Base-by-base conservation (phyloP, 2,797 vertebrate species). In the Myiothlypis chrysogaster region DNA sequence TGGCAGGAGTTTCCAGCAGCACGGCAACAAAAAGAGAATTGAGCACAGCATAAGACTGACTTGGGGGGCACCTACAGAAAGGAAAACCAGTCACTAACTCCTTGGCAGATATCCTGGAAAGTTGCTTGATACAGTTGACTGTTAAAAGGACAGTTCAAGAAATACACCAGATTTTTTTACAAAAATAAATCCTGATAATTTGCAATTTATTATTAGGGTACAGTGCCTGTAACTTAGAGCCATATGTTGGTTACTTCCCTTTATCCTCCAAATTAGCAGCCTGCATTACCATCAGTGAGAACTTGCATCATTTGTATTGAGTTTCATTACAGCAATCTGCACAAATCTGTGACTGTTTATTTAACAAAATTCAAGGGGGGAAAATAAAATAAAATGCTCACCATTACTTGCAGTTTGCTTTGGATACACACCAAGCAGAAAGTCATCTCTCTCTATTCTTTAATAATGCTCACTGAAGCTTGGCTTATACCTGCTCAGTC, bases 1-100 rank as follows among this genome's bases (percentile, higher is more conserved):
- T 3, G 3, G 49, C 55, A 80, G 50, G 46, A 63, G 43, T 7
- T 64, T 6, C 37, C 69, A 89, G 53, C 53, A 89, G 24, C 28
- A 46, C 0, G 0, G 28, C 35, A 69, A 41, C 22, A 34, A 20
- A 39, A 49, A 60, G 46, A 72, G 17, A 72, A 35, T 23, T 2
- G 24, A 19, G 27, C 12, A 6, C 10, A 17, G 37, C 35, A 32
- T 2, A 22, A 37, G 21, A 43, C 0, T 0, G 39, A 25, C 10
- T 2, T n/a, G 12, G 14, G 27, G 32, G 21, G 6, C 15, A 73
- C 39, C 27, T 61, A 34, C 7, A 43, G 34, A 28, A 44, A 41
- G 25, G 23, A 28, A 53, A 57, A 63, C 4, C 34, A 53, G 18
- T 0, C 0, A 69, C 6, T 13, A 57, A 23, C 5, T 43, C 24